Percentiles rank a stretch among this genome's conserved stretches.
Conservation (phyloP, 1,140 invertebrate genomes). For the Drosophila fuyamai region DNA sequence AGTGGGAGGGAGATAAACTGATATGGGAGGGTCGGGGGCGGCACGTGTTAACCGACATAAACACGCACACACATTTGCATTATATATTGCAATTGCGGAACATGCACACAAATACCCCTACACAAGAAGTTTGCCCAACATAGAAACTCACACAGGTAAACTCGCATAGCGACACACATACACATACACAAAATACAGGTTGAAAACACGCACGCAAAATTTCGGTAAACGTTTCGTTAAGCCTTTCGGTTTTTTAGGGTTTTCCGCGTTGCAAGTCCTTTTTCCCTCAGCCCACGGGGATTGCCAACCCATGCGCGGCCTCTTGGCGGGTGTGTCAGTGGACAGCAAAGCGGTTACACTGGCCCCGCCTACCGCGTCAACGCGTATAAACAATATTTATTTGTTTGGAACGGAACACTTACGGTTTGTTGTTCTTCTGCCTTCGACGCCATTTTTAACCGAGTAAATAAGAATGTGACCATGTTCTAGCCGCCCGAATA, state of each 20-base stretch:
- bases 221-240: conserved; percentile 27
- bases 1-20: background rate
- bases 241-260: conserved; percentile 1
- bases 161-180: conserved; percentile 10
- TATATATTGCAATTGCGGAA: conserved; percentile 10
- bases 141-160: conserved; percentile 18
- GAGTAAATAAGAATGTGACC: conserved; percentile 1
- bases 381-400: conserved; percentile 9
- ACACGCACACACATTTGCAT: conserved; percentile 13
- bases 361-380: too few species aligned
- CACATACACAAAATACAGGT: conserved; percentile 37
- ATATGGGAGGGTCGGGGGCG: conserved; percentile 16
- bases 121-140: conserved; percentile 23
- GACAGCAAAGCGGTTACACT: background rate
- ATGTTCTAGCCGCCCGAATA: background rate
- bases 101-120: conserved; percentile 11
- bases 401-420: conserved; percentile 27
- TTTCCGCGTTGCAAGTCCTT: conserved; percentile 1
- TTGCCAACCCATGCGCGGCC: too few species aligned
- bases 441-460: conserved; percentile 10
- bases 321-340: background rate
- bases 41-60: conserved; percentile 51
- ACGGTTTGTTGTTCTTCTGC: conserved; percentile 44
- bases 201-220: conserved; percentile 44
- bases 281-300: background rate